phyloP scores from a whole-genome alignment of 2,113 vertebrate species.

The Brienomyrus longianalis region DNA sequence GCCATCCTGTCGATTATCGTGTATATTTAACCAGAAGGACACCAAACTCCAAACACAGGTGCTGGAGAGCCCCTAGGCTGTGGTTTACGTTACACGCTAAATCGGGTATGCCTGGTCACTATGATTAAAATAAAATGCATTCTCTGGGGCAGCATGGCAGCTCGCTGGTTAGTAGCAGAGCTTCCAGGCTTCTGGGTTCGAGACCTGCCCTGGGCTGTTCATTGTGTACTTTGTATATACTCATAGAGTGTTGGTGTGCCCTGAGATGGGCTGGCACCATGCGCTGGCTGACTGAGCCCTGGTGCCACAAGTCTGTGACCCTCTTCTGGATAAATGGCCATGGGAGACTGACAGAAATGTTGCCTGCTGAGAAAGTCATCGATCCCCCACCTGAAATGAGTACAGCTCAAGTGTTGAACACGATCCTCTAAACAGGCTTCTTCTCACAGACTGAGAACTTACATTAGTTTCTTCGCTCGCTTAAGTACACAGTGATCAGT shows the following conservation, averaged over 20 bases:
- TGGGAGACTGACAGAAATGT: neutral
- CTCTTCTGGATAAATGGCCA: neutral
- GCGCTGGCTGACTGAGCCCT: neutral
- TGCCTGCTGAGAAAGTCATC: neutral
- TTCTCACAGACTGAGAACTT: neutral
- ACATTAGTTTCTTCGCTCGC: neutral
- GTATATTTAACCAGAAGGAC: slow-evolving; percentile 3
- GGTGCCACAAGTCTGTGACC: neutral
- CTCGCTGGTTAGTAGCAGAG: neutral
- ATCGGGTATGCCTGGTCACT: neutral
- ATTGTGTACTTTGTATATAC: neutral
- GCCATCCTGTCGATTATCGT: neutral
- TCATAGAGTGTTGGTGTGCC: neutral
- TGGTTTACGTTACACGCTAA: neutral
- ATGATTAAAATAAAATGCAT: neutral
- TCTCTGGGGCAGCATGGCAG: neutral
- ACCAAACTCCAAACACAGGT: neutral
- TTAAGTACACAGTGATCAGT: neutral
- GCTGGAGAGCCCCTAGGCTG: neutral
- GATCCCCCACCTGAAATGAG: neutral
- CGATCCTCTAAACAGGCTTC: neutral
- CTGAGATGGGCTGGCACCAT: neutral
- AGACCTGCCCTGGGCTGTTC: neutral
- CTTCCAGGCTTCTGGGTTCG: neutral
- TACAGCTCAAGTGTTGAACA: neutral